Evolutionary conservation across 2,113 vertebrate species (phyloP).

Genomic region (Panthera tigris): DNA sequence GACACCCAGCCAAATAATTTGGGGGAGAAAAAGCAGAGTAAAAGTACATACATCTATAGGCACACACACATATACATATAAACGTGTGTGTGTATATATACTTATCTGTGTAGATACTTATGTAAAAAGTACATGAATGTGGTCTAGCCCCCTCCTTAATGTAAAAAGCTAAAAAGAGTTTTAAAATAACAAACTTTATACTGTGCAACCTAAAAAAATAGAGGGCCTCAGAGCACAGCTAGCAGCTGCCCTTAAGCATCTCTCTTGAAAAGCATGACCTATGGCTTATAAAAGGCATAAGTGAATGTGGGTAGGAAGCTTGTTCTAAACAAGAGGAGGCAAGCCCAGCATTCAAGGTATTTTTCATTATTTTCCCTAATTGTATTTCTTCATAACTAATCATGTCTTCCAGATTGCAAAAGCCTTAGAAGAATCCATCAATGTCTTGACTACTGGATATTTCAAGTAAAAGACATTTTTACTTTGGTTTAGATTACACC

Average conservation of each 20-base stretch:
- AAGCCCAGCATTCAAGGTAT: not conserved
- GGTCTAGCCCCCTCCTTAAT: not conserved
- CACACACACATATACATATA: not conserved
- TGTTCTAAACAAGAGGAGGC: not conserved
- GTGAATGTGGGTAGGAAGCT: not conserved
- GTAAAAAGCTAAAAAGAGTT: not conserved
- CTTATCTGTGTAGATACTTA: not conserved
- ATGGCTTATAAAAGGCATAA: rapidly evolving
- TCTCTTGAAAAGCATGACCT: not conserved
- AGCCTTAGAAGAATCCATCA: conserved; percentile 89
- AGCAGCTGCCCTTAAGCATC: not conserved
- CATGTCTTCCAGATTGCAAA: conserved; percentile 82
- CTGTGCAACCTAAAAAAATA: not conserved
- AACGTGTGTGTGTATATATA: too few species aligned
- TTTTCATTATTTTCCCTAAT: not conserved
- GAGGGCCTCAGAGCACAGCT: not conserved
- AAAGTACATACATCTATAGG: not conserved
- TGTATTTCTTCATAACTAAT: conserved; percentile 25
- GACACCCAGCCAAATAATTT: not conserved
- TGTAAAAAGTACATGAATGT: not conserved
- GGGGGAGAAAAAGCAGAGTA: not conserved
- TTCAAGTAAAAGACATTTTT: conserved; percentile 84
- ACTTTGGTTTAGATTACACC: not conserved
- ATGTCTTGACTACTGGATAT: conserved; percentile 91
- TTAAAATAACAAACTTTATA: not conserved